These are phyloP conservation scores for Mormyrops attenuatus DNA, from an alignment of 2,797 vertebrate genomes.

Conservation along the genomic window DNA sequence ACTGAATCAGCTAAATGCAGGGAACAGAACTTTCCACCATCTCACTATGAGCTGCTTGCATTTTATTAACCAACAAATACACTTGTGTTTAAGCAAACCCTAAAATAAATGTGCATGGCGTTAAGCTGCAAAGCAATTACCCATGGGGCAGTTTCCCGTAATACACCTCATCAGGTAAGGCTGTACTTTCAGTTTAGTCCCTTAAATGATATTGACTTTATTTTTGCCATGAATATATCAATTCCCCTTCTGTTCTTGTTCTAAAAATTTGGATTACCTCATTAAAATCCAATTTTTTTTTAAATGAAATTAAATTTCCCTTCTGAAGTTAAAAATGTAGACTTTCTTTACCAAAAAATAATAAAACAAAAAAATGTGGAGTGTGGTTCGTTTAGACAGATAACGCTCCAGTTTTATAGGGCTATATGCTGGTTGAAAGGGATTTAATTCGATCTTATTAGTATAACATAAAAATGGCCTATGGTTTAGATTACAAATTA, in stretches of 20 bases:
- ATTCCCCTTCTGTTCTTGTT: background rate
- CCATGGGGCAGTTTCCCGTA: background rate
- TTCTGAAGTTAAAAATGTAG: background rate
- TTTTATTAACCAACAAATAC: slow-evolving; percentile 8
- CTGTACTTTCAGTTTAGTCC: slow-evolving; percentile 1
- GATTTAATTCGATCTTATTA: background rate
- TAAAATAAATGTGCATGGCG: background rate
- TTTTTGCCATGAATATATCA: background rate
- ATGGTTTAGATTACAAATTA: background rate
- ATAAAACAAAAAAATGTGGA: background rate
- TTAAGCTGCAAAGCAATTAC: background rate
- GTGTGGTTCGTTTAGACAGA: background rate
- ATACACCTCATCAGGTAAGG: background rate
- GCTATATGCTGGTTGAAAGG: background rate
- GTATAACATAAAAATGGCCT: background rate
- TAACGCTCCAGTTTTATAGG: background rate
- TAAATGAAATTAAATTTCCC: background rate
- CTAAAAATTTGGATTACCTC: background rate
- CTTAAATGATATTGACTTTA: background rate
- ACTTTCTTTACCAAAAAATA: background rate
- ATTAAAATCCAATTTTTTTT: background rate
- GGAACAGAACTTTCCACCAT: background rate
- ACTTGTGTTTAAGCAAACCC: slow-evolving; percentile 5
- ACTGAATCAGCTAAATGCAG: slow-evolving; percentile 1
- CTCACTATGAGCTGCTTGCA: background rate